A percentile compares a stretch with the other conserved stretches of the same genome.
Evolutionary conservation across 2,888 invertebrate genomes (phyloP).

Genomic region (Ectemnius cavifrons): DNA sequence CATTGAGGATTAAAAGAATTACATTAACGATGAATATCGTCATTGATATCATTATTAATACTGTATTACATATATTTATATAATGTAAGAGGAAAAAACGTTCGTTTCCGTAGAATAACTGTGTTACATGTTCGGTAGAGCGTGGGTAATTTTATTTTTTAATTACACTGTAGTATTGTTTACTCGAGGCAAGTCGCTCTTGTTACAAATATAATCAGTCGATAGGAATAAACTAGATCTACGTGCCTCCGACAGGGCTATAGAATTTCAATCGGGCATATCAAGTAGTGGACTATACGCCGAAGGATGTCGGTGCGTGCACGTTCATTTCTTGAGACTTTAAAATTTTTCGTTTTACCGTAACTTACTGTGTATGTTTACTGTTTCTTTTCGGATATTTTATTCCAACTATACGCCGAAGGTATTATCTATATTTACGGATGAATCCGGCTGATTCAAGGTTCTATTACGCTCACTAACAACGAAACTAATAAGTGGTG

Average conservation of each 20-base stretch:
- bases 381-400: background rate
- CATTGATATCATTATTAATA: conserved; percentile 28
- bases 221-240: conserved; percentile 38
- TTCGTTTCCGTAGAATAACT: conserved; percentile 55
- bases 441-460: conserved; percentile 25
- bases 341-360: too few species aligned
- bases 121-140: conserved; percentile 61
- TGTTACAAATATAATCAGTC: conserved; percentile 15
- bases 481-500: conserved; percentile 41
- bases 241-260: conserved; percentile 24
- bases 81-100: conserved; percentile 24
- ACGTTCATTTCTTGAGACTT: background rate
- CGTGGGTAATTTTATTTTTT: conserved; percentile 42
- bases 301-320: conserved; percentile 15
- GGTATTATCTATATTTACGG: background rate
- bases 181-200: conserved; percentile 15
- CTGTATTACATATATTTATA: conserved; percentile 9
- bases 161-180: conserved; percentile 27
- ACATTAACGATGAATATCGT: conserved; percentile 35
- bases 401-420: too few species aligned
- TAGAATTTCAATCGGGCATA: conserved; percentile 48
- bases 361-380: background rate
- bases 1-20: conserved; percentile 33
- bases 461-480: conserved; percentile 30
- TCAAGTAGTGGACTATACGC: conserved; percentile 35